phyloP scores from a whole-genome alignment of 2,797 vertebrate genomes.

The Choloepus didactylus region DNA sequence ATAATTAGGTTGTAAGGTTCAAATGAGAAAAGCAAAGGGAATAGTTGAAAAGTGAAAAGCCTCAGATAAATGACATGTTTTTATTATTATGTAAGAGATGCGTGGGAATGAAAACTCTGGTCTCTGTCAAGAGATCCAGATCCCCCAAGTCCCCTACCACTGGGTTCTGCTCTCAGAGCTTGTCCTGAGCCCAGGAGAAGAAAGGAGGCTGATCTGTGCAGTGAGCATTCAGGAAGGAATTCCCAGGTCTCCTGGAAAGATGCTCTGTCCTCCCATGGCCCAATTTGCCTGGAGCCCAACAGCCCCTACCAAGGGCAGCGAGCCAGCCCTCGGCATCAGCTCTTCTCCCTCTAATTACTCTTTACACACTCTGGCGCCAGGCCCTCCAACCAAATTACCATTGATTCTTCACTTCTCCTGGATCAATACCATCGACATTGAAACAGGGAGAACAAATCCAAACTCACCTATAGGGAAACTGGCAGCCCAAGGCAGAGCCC shows the following conservation, averaged over 20 bases:
- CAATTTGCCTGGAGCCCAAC: not conserved
- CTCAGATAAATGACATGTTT: not conserved
- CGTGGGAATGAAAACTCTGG: not conserved
- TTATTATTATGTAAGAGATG: not conserved
- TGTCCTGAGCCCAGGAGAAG: not conserved
- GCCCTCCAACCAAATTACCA: conserved; percentile 86
- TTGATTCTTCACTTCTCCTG: conserved; percentile 84
- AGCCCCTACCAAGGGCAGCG: not conserved
- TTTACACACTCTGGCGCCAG: conserved; percentile 71
- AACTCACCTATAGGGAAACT: conserved; percentile 69
- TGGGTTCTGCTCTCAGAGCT: not conserved
- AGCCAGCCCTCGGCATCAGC: not conserved
- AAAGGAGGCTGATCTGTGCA: not conserved
- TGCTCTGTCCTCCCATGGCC: not conserved
- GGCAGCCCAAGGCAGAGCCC: not conserved
- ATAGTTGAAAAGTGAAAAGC: conserved; percentile 16
- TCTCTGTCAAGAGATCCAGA: not conserved
- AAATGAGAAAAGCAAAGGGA: not conserved
- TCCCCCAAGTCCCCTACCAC: not conserved
- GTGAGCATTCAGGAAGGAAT: not conserved
- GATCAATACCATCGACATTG: conserved; percentile 85
- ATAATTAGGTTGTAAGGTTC: not conserved
- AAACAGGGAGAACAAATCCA: conserved; percentile 84
- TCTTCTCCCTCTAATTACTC: conserved; percentile 86
- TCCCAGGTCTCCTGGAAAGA: not conserved